Evolutionary conservation across 2,113 vertebrate genomes (phyloP), one percentile per base, ranked within the genome.

Genomic region (Rhinoderma darwinii): DNA sequence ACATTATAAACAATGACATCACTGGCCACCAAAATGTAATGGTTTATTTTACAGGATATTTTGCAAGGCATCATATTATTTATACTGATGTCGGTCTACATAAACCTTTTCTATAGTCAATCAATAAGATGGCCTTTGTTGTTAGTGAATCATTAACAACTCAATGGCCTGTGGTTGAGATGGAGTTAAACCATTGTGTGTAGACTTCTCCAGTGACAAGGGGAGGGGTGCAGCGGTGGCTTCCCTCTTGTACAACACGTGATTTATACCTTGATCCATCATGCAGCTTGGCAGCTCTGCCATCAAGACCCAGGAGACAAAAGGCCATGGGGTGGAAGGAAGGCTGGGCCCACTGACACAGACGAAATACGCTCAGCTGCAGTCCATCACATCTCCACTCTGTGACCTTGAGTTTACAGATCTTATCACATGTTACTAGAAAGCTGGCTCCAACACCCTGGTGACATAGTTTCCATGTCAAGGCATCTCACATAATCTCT

Each of bases 261-360:
- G 92, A 94, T 94, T 94, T 94, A 59, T 91, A 51, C 81, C 91
- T 87, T 90, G 90, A 90, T 95, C 90, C 89, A 92, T 94, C 90
- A 83, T 89, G 82, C 89, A 91, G 92, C 90, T 86, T 88, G 86
- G 88, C 90, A 84, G 90, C 89, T 89, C 88, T 92, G 89, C 88
- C 92, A 84, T 91, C 90, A 91, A 89, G 84, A 82, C 88, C 83
- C 73, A 51, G 74, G 84, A 84, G 88, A 88, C 84, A 85, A 90
- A 91, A 92, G 93, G 94, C 91, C 91, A 66, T 88, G 87, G 72
- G 82, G 12, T 14, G 0, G 54, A 39, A 0, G 9, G 0, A 70
- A 56, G 89, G 86, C 84, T 20, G 59, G 30, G 5, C 70, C 83
- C 47, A 82, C 87, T 86, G 84, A 88, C 86, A 89, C 74, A 30